Evolutionary conservation across 2,113 vertebrate species (phyloP), one percentile per base, ranked within the genome.

Genomic region (Toxotes chatareus): DNA sequence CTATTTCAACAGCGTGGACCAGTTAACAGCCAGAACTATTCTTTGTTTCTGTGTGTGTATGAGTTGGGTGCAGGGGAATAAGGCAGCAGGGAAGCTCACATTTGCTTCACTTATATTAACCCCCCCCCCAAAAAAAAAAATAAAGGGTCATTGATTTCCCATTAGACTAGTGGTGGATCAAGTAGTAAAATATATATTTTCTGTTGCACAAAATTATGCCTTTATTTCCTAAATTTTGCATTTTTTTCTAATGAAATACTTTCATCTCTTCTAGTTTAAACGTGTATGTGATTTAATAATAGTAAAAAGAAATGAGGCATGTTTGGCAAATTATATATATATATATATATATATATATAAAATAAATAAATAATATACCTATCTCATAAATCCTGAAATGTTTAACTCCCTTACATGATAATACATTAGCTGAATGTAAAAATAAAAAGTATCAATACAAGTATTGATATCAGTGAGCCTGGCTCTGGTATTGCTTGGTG

Each of bases 1-100:
- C 92, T 34, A 92, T 83, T 78, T 85, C n/a, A 72, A 76, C 68
- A 70, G 75, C 70, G 64, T 1, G 23, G 49, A 72, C n/a, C 36
- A 57, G 72, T 59, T 56, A 73, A 63, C 62, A 68, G 60, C 40
- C 63, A 87, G 63, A 84, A 82, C 34, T 62, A 38, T 17, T 77
- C 81, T 89, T 89, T 86, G 75, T 89, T 51, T 70, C 4, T 51
- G 19, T 66, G 64, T 56, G 76, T 49, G 27, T 21, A 47, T 10
- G 5, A 7, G 32, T 23, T 60, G 44, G 56, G 19, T 55, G 56
- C 3, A 44, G 67, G 40, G 65, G 38, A 9, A 19, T 53, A 57
- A 4, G 32, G 62, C 27, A 60, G 12, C 16, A 32, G 36, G 44
- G n/a, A 68, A 61, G 21, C 69, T 44, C 27, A 68, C 17, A 70